A percentile compares a stretch with the other conserved stretches of the same genome.
phyloP scores from a whole-genome alignment of 2,797 vertebrate genomes.

The Capromys pilorides region DNA sequence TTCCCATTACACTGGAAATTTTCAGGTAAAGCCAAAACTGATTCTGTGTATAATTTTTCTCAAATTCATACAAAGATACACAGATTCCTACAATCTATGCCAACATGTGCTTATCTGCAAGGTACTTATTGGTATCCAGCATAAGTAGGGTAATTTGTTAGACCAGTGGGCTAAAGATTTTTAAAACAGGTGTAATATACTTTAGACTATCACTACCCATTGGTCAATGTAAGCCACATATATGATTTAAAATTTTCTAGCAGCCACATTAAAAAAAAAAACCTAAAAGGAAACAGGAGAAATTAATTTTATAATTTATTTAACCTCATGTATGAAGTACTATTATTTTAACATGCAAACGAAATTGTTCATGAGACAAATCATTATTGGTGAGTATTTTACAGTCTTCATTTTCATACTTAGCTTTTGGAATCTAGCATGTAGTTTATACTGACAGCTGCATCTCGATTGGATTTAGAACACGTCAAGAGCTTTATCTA shows the following conservation, averaged over 20 bases:
- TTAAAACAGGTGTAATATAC: not conserved
- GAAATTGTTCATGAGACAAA: slow-evolving; percentile 23
- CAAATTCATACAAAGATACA: not conserved
- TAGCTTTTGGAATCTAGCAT: not conserved
- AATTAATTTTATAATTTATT: slow-evolving; percentile 29
- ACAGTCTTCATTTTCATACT: not conserved
- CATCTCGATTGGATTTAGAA: not conserved
- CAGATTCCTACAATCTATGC: not conserved
- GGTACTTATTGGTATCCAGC: not conserved
- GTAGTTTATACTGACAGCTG: not conserved
- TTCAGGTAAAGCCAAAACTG: not conserved
- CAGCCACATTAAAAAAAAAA: slow-evolving; percentile 6
- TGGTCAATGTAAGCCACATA: not conserved
- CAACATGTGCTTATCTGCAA: not conserved
- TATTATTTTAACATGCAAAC: not conserved
- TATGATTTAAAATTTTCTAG: slow-evolving; percentile 28
- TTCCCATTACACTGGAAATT: not conserved
- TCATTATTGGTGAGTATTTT: not conserved
- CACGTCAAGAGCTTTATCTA: not conserved
- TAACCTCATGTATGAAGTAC: not conserved
- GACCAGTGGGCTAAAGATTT: not conserved
- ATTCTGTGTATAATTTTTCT: not conserved
- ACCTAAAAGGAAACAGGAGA: slow-evolving; percentile 6
- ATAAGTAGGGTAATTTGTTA: not conserved
- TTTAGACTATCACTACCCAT: not conserved